Base-by-base conservation (phyloP, 2,888 invertebrate genomes). In the Pheosia gnoma region DNA sequence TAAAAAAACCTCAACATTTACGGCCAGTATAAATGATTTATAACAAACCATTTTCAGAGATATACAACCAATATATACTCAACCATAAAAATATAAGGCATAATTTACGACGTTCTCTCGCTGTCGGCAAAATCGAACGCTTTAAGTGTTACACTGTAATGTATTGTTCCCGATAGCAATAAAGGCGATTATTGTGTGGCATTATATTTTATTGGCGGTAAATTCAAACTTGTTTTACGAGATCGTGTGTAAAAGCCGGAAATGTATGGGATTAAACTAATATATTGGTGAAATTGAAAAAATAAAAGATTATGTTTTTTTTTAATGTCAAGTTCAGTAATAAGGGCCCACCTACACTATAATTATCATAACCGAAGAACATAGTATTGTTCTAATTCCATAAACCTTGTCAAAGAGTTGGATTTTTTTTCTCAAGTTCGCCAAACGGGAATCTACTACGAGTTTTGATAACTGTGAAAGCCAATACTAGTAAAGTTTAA, bases 11-110 rank as follows among this genome's bases (percentile, higher is more conserved):
- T 82, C 70, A 84, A 88, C 88, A 64, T 83, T 88, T 86, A 89
- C 85, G 80, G 85, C 75, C 73, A 77, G 78, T 86, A 84, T 85
- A 87, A 76, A 84, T 85, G 89, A 90, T 75, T 87, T 84, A 90
- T 61, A 72, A 76, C 76, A 72, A 78, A 78, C 84, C 83, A 81
- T 88, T 88, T 81, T 74, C 74, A 81, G 71, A 75, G 78, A 75
- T 78, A 77, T 77, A 77, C 72, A 75, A 78, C 75, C 77, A 67
- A 71, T 54, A 45, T 45, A 55, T 57, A 61, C 57, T 7, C 45
- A 45, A n/a, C 39, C 52, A 54, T 62, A 62, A 73, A 80, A 79
- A 77, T 77, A 78, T 79, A 83, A 80, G 82, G 80, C 66, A 75
- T 75, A 80, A 87, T 87, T 88, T 88, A 88, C 75, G 81, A 81